Conservation (phyloP, 1,140 invertebrate genomes). For the Drosophila tsacasi region DNA sequence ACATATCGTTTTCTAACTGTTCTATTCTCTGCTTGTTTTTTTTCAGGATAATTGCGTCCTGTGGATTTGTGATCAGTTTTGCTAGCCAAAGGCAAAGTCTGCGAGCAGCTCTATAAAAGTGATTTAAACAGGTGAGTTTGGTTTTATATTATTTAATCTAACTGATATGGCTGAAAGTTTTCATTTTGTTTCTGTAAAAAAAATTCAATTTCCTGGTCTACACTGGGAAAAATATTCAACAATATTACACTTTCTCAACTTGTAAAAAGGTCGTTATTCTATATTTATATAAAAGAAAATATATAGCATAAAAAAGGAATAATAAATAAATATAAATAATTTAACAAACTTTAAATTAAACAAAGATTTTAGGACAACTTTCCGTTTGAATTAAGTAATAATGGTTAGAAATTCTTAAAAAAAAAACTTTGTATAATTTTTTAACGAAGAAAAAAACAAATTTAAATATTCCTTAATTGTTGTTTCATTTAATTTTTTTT, state of each 20-base stretch:
- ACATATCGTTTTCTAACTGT: neutral
- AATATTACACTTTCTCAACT: too few species aligned
- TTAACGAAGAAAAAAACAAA: too few species aligned
- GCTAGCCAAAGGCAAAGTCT: constrained; percentile 5
- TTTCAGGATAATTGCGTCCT: constrained; percentile 24
- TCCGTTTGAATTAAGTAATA: too few species aligned
- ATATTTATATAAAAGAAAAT: neutral
- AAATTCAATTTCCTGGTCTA: neutral
- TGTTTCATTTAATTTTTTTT: neutral
- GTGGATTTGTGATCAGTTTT: constrained; percentile 32
- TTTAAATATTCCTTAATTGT: neutral
- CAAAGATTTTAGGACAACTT: too few species aligned
- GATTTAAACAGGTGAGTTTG: constrained; percentile 25
- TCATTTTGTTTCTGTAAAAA: neutral
- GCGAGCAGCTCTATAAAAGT: neutral
- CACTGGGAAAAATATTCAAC: neutral
- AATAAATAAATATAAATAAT: neutral
- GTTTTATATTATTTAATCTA: neutral
- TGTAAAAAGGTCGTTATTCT: too few species aligned
- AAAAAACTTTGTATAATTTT: too few species aligned
- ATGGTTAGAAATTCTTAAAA: too few species aligned
- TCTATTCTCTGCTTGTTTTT: neutral
- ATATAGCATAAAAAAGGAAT: too few species aligned
- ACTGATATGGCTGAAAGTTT: neutral
- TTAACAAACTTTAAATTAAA: neutral